These are phyloP conservation scores for Rhodophaea formosa DNA, from an alignment of 2,888 invertebrate genomes.

Conservation along the genomic window DNA sequence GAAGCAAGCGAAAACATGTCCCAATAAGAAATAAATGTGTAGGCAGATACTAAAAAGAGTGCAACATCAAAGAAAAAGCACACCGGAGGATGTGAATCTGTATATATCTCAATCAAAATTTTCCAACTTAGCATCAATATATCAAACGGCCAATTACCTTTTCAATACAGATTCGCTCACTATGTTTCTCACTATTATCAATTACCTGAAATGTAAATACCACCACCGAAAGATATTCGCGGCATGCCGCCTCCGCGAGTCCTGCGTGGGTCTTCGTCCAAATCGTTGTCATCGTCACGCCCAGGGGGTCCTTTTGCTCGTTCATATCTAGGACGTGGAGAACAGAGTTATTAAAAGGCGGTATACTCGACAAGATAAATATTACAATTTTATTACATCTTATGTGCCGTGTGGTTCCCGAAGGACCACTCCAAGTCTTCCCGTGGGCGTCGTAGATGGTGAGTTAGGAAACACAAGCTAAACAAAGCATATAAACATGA, in stretches of 20 bases:
- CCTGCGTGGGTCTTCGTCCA: constrained; percentile 88
- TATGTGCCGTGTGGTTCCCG: too few species aligned
- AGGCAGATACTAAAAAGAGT: background rate
- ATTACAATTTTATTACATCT: too few species aligned
- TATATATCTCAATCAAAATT: background rate
- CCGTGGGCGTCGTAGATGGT: too few species aligned
- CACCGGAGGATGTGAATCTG: constrained; percentile 18
- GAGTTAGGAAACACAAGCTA: too few species aligned
- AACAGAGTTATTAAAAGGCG: too few species aligned
- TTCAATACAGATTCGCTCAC: constrained; percentile 16
- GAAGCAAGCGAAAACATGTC: too few species aligned
- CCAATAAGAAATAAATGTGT: background rate
- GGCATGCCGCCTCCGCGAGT: constrained; percentile 80
- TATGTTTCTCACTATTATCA: constrained; percentile 18
- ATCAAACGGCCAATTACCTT: constrained; percentile 4
- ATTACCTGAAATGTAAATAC: constrained; percentile 71
- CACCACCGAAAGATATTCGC: constrained; percentile 61
- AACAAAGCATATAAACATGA: too few species aligned
- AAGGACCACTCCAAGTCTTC: too few species aligned
- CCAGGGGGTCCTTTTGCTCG: constrained; percentile 92
- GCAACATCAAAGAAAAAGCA: constrained; percentile 11
- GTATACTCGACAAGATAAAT: too few species aligned
- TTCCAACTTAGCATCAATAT: background rate
- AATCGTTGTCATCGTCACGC: constrained; percentile 91
- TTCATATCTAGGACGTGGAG: constrained; percentile 86